phyloP scores from a whole-genome alignment of 2,113 vertebrate genomes.

The Chaenogobius annularis region DNA sequence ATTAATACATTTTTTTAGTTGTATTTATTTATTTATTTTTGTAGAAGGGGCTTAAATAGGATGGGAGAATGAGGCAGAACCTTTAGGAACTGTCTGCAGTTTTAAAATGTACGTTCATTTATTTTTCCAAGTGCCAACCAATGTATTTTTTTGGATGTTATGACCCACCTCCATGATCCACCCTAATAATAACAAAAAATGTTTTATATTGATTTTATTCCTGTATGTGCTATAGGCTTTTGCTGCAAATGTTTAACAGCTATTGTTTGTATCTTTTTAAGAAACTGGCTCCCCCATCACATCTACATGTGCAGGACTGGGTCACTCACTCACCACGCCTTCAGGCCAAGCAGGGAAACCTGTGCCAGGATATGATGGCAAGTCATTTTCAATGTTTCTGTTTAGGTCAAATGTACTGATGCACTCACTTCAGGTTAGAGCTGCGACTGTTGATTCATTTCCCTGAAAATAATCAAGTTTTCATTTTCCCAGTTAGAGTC shows the following conservation, averaged over 20 bases:
- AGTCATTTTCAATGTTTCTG: slow-evolving; percentile 32
- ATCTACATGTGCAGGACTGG: slow-evolving; percentile 88
- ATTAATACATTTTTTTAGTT: no score
- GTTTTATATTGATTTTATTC: background rate
- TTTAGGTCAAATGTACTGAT: background rate
- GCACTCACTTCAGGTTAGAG: background rate
- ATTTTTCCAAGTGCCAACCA: slow-evolving; percentile 6
- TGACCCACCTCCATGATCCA: background rate
- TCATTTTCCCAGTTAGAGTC: slow-evolving; percentile 81
- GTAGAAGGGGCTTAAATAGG: slow-evolving; percentile 30
- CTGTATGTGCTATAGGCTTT: background rate
- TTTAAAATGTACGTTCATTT: slow-evolving; percentile 47
- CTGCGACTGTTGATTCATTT: background rate
- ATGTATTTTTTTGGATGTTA: no score
- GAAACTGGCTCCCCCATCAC: slow-evolving; percentile 95
- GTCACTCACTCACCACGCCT: slow-evolving; percentile 86
- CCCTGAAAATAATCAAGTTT: background rate
- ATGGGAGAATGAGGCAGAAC: slow-evolving; percentile 16
- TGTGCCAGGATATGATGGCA: slow-evolving; percentile 95
- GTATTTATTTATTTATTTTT: no score
- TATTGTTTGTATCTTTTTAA: slow-evolving; percentile 47
- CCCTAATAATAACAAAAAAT: background rate
- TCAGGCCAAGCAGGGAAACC: slow-evolving; percentile 91
- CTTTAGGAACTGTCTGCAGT: slow-evolving; percentile 58
- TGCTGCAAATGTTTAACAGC: background rate